phyloP scores from a whole-genome alignment of 2,797 vertebrate genomes.

The Lates japonicus region DNA sequence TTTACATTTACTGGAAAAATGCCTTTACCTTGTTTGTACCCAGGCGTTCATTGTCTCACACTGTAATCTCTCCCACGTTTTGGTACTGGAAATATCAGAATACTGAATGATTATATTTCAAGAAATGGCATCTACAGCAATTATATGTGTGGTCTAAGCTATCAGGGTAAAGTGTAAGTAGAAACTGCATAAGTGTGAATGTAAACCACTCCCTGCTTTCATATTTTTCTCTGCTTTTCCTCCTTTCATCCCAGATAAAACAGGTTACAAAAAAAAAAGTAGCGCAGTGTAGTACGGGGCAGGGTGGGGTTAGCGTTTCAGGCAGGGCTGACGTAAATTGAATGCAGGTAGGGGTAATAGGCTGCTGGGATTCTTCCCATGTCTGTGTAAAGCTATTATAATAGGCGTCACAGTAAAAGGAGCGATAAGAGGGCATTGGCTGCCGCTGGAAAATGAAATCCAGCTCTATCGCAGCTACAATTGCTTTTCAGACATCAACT shows the following conservation, averaged over 20 bases:
- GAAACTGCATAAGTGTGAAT: not conserved
- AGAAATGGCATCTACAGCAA: not conserved
- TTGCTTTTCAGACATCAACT: constrained; percentile 60
- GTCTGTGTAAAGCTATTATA: constrained; percentile 66
- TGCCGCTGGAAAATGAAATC: constrained; percentile 62
- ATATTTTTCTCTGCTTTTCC: not conserved
- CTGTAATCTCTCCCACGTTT: not conserved
- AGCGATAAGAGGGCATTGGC: constrained; percentile 60
- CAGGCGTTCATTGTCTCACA: not conserved
- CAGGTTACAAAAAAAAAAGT: constrained; percentile 12
- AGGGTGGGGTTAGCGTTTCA: constrained; percentile 41
- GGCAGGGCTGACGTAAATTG: constrained; percentile 49
- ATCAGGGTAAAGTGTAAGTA: not conserved
- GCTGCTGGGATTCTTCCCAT: constrained; percentile 59
- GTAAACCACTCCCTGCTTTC: not conserved
- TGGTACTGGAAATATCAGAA: not conserved
- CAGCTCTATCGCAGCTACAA: constrained; percentile 53
- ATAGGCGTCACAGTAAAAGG: constrained; percentile 68
- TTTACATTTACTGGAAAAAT: not conserved
- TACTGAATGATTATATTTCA: not conserved
- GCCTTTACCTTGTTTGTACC: not conserved
- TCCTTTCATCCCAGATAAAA: constrained; percentile 5
- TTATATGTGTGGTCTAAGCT: not conserved
- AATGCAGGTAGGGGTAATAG: constrained; percentile 67
- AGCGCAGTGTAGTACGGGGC: constrained; percentile 2